Evolutionary conservation across 1,140 invertebrate species (phyloP), one percentile per base, ranked within the genome.

Genomic region (Neuroterus valhalla): DNA sequence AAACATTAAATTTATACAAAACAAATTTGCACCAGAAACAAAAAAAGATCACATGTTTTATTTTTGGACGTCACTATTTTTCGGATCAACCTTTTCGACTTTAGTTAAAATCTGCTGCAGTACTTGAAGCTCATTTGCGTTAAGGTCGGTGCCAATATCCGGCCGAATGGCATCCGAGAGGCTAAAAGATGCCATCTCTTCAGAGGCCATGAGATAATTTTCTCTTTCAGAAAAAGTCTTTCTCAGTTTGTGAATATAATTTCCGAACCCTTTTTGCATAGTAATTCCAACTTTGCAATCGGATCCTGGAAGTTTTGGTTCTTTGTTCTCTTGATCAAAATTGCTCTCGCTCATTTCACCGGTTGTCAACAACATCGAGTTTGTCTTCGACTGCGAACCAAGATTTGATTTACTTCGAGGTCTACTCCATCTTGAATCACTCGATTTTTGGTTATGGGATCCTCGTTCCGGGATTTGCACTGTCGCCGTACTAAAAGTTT

Each of bases 401-500:
- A 14, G 31, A 62, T 26, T 62, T 23, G 21, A 62, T 62, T 62
- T 62, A 26, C 11, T 31, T 62, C 55, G 23, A 31, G 55, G 23
- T 31, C 12, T 26, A 62, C 8, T 62, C 8, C 23, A 62, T 23
- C 31, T 62, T 38, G 55, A 62, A 15, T 62, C 55, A 62, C 5
- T 62, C 14, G 14, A 4, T 38, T 14, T 15, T 2, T 6, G 12
- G 31, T 62, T 5, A n/a, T 62, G 55, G 2, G 55, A 62, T 31
- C 31, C 31, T 31, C 14, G 55, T 62, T 62, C 31, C 8, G 55
- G 31, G 31, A 62, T 62, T 26, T 31, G 55, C 26, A 38, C 55
- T 26, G 55, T 62, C 8, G 55, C 21, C 31, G 23, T n/a, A 31
- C 55, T 62, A 31, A 26, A 62, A 62, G 55, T 62, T 31, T 62